Conservation (phyloP, 2,888 invertebrate genomes). For the Nezara viridula region DNA sequence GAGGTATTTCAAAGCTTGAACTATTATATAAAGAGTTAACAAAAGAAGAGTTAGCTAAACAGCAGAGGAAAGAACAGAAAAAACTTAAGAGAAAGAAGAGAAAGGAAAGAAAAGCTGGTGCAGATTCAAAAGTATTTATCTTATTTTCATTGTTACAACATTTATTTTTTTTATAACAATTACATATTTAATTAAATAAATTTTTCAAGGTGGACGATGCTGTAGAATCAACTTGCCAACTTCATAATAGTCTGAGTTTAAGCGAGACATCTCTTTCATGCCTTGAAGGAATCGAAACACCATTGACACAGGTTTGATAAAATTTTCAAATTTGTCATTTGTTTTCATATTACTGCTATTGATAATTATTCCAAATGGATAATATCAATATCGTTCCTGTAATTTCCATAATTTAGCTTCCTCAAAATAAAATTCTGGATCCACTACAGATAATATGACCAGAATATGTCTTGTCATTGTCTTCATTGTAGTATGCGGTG, state of each 20-base stretch:
- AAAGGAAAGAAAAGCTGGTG: conserved; percentile 73
- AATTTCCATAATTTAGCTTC: too few relatives aligned
- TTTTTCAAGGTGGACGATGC: conserved; percentile 5
- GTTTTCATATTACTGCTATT: not conserved
- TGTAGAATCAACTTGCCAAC: conserved; percentile 53
- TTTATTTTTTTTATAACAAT: not conserved
- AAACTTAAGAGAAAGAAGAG: conserved; percentile 85
- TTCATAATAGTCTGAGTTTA: conserved; percentile 53
- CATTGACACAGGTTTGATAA: conserved; percentile 21
- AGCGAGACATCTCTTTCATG: conserved; percentile 56
- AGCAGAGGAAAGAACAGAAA: conserved; percentile 88
- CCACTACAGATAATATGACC: too few relatives aligned
- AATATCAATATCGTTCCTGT: too few relatives aligned
- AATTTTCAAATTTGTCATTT: not conserved
- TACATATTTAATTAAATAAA: not conserved
- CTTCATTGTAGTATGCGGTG: too few relatives aligned
- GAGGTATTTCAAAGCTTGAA: conserved; percentile 90
- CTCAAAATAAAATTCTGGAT: too few relatives aligned
- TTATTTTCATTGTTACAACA: not conserved
- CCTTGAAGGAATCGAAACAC: conserved; percentile 49
- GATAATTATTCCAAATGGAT: conserved; percentile 46
- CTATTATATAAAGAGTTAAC: conserved; percentile 89
- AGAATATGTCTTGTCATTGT: too few relatives aligned
- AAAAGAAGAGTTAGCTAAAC: conserved; percentile 87
- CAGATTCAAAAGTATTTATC: conserved; percentile 61